Evolutionary conservation across 2,888 invertebrate species (phyloP), one percentile per base, ranked within the genome.

Genomic region (Crepidodera aurea): DNA sequence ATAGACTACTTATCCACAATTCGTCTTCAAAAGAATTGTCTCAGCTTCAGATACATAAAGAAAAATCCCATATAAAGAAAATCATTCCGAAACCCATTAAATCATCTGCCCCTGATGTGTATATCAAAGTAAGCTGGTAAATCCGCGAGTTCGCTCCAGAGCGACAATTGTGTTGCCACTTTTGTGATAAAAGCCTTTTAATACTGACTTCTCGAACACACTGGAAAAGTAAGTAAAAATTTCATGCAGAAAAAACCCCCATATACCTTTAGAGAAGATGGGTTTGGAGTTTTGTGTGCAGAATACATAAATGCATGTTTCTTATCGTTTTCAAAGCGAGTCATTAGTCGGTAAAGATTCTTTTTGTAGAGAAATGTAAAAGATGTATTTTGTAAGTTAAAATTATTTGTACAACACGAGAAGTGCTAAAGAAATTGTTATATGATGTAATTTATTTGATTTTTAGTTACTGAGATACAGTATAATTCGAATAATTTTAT

Each of bases 141-240:
- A 56, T 55, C 44, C 42, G 29, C 40, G 29, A 42, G 22, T 55
- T 44, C 44, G 56, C 19, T 44, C 37, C 32, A 56, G 46, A 56
- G 56, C 46, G 56, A 56, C 56, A 37, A 46, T 56, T 56, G 46
- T 56, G 56, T 56, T 56, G 56, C 46, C 56, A 56, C 56, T 56
- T 56, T 56, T 37, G 42, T 46, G 56, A 56, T 56, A 46, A 56
- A 56, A 56, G 55, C 46, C 34, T 32, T 56, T 46, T 34, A 56
- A 44, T 37, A 56, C 32, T 46, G 56, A 46, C 56, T 56, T 19
- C 22, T 13, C 56, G 37, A 46, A 29, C 56, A 46, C 13, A 27
- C 40, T 27, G 34, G 32, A n/a, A 10, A 19, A 56, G 56, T 27
- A 34, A 37, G 46, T 56, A 56, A 56, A 56, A 56, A 22, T 56